Evolutionary conservation across 1,140 invertebrate genomes (phyloP), one percentile per base, ranked within the genome.

Genomic region (Aphis gossypii): DNA sequence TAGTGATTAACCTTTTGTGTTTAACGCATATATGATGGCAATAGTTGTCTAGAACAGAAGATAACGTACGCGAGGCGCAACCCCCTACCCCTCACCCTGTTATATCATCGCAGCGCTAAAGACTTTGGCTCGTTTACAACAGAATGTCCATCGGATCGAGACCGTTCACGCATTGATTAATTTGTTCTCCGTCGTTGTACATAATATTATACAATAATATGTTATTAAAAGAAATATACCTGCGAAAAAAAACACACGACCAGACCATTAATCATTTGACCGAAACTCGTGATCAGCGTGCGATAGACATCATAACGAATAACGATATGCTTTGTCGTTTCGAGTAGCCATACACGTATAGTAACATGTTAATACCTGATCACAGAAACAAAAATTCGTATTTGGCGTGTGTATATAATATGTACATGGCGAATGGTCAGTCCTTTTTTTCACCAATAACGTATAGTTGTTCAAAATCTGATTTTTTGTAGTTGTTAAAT

Each of bases 1-100:
- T 30, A 46, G 35, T 51, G 48, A 84, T 84, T 86, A 44, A 86
- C 84, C 84, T 86, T 86, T 86, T 86, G 84, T 86, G 84, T 86
- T 86, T 46, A 86, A 86, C 21, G 23, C 60, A n/a, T n/a, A n/a
- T n/a, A 86, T 86, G 44, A 11, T 86, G 84, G 84, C 41, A 86
- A 86, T 44, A 86, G 44, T 46, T 25, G 41, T 86, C 44, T 30
- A 46, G 41, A 86, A 25, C 84, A n/a, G 60, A 76, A 20, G 30
- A 76, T 76, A n/a, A 60, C 23, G 21, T 82, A n/a, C 5, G n/a
- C 0, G 41, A 44, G 83, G 83, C 23, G 35, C 83, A n/a, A 35
- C 60, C 60, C 30, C 60, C 14, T 76, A 76, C 60, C 60, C 30
- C 14, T 68, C 60, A 76, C n/a, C 14, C 5, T 51, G 14, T n/a